phyloP scores from a whole-genome alignment of 2,113 vertebrate genomes.

The Lampris megalopsis region DNA sequence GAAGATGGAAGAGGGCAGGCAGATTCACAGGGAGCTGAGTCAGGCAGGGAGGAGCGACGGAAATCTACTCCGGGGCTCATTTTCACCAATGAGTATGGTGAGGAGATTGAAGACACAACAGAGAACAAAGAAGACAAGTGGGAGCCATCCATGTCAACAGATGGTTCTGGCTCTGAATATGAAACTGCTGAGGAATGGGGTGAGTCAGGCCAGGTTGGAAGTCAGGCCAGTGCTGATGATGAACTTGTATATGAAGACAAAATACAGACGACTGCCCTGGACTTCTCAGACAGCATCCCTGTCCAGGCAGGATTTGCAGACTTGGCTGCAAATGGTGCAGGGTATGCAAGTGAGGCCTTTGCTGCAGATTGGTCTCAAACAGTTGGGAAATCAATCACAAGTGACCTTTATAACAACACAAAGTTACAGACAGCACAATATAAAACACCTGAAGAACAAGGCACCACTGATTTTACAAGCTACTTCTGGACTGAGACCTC shows the following conservation, averaged over 20 bases:
- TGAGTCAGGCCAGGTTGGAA: slow-evolving; percentile 65
- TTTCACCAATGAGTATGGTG: slow-evolving; percentile 79
- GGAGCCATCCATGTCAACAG: slow-evolving; percentile 57
- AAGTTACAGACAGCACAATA: background rate
- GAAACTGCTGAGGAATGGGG: slow-evolving; percentile 80
- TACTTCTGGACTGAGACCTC: slow-evolving; percentile 1
- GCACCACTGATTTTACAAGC: background rate
- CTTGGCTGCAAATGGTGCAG: slow-evolving; percentile 8
- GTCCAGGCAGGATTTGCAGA: slow-evolving; percentile 20
- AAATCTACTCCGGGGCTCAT: slow-evolving; percentile 77
- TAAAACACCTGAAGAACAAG: background rate
- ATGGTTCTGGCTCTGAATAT: slow-evolving; percentile 79
- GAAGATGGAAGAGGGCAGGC: slow-evolving; percentile 11
- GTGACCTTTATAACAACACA: background rate
- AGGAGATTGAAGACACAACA: slow-evolving; percentile 66
- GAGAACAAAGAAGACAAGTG: slow-evolving; percentile 46
- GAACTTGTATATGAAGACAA: slow-evolving; percentile 47
- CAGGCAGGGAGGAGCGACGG: slow-evolving; percentile 41
- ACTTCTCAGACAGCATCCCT: slow-evolving; percentile 1
- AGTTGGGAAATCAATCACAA: background rate
- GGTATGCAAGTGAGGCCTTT: slow-evolving; percentile 11
- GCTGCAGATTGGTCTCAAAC: slow-evolving; percentile 21
- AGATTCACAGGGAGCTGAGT: slow-evolving; percentile 20
- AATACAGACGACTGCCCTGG: background rate
- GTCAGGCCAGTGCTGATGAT: slow-evolving; percentile 72